A percentile compares a stretch with the other conserved stretches of the same genome.
These are phyloP conservation scores for Sericinus montela DNA, from an alignment of 2,888 invertebrate species.

Conservation along the genomic window DNA sequence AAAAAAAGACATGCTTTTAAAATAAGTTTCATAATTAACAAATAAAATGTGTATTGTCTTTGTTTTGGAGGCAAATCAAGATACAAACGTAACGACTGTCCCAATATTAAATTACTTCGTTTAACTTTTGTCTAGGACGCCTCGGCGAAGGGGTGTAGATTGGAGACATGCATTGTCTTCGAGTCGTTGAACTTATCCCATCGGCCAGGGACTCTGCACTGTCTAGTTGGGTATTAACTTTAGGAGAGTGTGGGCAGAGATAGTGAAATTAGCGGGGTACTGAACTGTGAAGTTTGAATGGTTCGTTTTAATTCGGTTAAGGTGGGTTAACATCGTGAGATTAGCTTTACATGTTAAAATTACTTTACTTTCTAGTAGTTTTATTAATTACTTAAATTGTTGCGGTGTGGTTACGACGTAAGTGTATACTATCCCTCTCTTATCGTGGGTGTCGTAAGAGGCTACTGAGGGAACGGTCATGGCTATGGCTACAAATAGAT, in stretches of 20 bases:
- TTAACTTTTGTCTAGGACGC: neutral
- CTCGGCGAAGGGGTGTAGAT: neutral
- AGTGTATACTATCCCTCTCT: too few relatives aligned
- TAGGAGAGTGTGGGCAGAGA: neutral
- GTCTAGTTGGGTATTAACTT: neutral
- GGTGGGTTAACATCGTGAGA: neutral
- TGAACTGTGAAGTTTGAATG: neutral
- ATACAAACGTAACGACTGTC: too few relatives aligned
- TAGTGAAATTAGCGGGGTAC: slow-evolving; percentile 2
- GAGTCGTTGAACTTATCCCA: slow-evolving; percentile 9
- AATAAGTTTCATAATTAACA: too few relatives aligned
- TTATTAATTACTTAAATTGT: too few relatives aligned
- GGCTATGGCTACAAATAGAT: too few relatives aligned
- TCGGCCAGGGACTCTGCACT: neutral
- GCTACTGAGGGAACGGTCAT: too few relatives aligned
- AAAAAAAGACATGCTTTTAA: too few relatives aligned
- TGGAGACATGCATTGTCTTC: slow-evolving; percentile 4
- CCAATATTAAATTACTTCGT: neutral
- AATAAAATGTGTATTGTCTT: too few relatives aligned
- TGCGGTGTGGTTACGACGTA: too few relatives aligned
- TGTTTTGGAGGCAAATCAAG: too few relatives aligned
- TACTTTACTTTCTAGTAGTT: too few relatives aligned
- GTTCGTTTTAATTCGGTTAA: slow-evolving; percentile 11
- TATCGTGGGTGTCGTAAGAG: too few relatives aligned
- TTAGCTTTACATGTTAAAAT: neutral